These are phyloP conservation scores for Fopius arisanus DNA, from an alignment of 1,140 invertebrate genomes.

Conservation along the genomic window DNA sequence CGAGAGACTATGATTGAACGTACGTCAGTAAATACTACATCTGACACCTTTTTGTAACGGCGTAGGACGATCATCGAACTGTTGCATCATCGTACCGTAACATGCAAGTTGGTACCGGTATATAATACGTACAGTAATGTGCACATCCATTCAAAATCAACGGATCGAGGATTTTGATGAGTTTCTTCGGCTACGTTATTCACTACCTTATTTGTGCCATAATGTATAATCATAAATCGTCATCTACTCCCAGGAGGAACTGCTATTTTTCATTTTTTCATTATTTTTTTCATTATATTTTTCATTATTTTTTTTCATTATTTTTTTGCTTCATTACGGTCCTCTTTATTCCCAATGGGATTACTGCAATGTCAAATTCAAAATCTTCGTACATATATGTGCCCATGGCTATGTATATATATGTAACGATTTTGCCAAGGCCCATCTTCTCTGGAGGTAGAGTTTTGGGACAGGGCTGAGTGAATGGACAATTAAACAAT, in stretches of 20 bases:
- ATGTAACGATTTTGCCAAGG: too few species aligned
- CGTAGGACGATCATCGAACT: constrained; percentile 46
- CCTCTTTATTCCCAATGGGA: too few species aligned
- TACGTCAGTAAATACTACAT: constrained; percentile 17
- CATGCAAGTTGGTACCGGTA: constrained; percentile 22
- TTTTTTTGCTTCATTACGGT: too few species aligned
- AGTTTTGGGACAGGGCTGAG: too few species aligned
- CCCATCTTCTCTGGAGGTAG: too few species aligned
- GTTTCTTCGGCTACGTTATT: background rate
- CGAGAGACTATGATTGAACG: constrained; percentile 16
- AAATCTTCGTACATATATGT: too few species aligned
- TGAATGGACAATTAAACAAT: too few species aligned
- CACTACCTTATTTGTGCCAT: background rate
- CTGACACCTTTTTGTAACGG: constrained; percentile 34
- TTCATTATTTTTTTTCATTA: too few species aligned
- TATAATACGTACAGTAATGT: constrained; percentile 9
- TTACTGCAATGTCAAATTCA: too few species aligned
- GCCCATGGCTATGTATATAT: too few species aligned
- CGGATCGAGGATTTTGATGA: background rate
- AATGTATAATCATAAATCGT: background rate
- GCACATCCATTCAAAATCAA: constrained; percentile 2
- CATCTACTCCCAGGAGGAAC: background rate
- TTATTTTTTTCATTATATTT: background rate
- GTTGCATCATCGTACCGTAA: constrained; percentile 37
- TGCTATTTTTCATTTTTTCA: too few species aligned